phyloP scores from a whole-genome alignment of 2,888 invertebrate genomes.

The Pogonocherus hispidulus region DNA sequence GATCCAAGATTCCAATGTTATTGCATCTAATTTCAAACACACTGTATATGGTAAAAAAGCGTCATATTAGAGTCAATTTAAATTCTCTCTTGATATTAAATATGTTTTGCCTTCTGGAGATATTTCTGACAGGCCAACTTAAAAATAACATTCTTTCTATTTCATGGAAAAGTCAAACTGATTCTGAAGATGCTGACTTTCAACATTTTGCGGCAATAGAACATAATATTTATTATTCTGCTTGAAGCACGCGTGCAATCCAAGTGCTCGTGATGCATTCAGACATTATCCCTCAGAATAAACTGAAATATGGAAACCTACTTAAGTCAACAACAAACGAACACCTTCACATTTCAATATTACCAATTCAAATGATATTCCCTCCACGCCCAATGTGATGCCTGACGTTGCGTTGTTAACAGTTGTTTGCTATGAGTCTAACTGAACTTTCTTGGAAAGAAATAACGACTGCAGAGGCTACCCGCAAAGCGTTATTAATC shows the following conservation, averaged over 20 bases:
- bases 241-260: neutral
- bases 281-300: neutral
- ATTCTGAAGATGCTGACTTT: neutral
- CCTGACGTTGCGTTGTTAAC: neutral
- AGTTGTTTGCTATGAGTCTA: neutral
- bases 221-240: neutral
- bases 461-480: constrained; percentile 3
- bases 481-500: constrained; percentile 4
- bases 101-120: no score
- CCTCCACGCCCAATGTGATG: neutral
- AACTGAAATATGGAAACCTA: neutral
- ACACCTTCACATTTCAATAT: neutral
- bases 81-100: no score
- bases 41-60: no score
- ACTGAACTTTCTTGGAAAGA: neutral
- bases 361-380: neutral
- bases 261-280: neutral
- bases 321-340: neutral
- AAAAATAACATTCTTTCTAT: no score
- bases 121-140: no score
- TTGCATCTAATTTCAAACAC: no score
- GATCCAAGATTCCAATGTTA: no score
- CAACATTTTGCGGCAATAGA: neutral
- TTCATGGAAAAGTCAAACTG: neutral
- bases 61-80: no score